Evolutionary conservation across 2,797 vertebrate species (phyloP), one percentile per base, ranked within the genome.

Genomic region (Rhabdomys pumilio): DNA sequence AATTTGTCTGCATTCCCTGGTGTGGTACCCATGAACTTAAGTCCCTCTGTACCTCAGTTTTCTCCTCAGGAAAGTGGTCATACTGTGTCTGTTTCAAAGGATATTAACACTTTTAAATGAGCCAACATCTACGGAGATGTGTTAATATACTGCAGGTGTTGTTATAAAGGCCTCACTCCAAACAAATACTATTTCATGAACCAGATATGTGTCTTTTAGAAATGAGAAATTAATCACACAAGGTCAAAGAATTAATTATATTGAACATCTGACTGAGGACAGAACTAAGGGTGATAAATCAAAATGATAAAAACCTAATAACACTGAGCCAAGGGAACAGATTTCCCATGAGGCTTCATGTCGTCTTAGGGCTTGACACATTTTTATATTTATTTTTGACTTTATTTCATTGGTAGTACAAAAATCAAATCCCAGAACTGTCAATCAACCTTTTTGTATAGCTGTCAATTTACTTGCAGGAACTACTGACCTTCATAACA

Each of bases 341-440:
- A 22, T 44, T 90, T 90, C 72, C 72, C 75, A 10, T 31, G 89
- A 93, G 50, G 22, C 14, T 96, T 82, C 17, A 20, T 73, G 85
- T 92, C 44, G 12, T 47, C 12, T 15, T 53, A n/a, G 57, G 31
- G 76, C 41, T 44, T n/a, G 75, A 93, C n/a, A 59, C 17, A 47
- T 81, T 92, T 84, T 61, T 84, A 65, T 1, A 85, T 34, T 77
- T 92, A 44, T 29, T 47, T 93, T 91, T 89, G 47, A 81, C 29
- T 90, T 93, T 90, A 97, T 94, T 97, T 79, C 59, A 90, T 7
- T 84, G 75, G 73, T 90, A 90, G 91, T 55, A 94, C 6, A 94
- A 94, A 97, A 91, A 96, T 75, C 75, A 96, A 95, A 94, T 96
- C 85, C 44, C 59, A 97, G 86, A 90, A 47, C 89, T 96, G 79